phyloP scores from a whole-genome alignment of 2,113 vertebrate species.

The Indicator indicator region DNA sequence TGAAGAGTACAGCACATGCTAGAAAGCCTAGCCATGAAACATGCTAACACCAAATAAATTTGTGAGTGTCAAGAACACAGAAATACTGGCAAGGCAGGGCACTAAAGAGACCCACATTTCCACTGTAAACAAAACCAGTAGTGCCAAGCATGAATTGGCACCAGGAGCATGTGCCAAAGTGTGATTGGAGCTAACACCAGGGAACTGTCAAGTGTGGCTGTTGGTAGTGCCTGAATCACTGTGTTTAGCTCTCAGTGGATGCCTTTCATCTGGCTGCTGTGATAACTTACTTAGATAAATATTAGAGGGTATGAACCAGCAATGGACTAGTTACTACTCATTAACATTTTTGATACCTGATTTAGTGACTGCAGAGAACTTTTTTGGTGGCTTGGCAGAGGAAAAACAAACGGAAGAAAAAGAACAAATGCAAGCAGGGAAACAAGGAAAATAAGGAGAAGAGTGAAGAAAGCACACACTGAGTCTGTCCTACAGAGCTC shows the following conservation, averaged over 20 bases:
- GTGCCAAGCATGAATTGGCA: not conserved
- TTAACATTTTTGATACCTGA: not conserved
- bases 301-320: not conserved
- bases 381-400: not conserved
- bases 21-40: not conserved
- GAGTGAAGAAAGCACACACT: not conserved
- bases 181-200: not conserved
- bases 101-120: not conserved
- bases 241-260: rapidly evolving
- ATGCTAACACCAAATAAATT: not conserved
- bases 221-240: not conserved
- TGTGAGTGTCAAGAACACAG: not conserved
- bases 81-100: not conserved
- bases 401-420: not conserved
- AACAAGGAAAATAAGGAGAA: not conserved
- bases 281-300: not conserved
- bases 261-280: not conserved
- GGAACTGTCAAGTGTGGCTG: not conserved
- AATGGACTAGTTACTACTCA: not conserved
- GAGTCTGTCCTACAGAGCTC: not conserved
- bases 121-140: not conserved
- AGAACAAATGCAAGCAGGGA: not conserved
- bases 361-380: not conserved
- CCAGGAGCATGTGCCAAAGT: not conserved
- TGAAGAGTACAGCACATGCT: not conserved